Evolutionary conservation across 2,888 invertebrate species (phyloP).

Genomic region (Frankliniella intonsa): DNA sequence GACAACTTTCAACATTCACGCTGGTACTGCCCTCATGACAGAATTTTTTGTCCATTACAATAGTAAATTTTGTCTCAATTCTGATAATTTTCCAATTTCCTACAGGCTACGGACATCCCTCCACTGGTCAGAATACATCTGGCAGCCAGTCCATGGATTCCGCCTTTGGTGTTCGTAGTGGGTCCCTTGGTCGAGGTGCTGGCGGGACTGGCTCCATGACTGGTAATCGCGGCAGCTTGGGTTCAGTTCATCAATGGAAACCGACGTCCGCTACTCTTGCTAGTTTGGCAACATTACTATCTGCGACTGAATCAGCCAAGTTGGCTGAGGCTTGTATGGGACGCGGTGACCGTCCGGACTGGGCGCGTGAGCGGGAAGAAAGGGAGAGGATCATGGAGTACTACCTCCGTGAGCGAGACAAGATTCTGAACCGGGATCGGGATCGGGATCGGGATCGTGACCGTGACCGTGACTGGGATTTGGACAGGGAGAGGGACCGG

Average conservation of each 20-base stretch:
- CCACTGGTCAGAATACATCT: conserved; percentile 50
- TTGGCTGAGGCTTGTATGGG: not conserved
- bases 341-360: conserved; percentile 34
- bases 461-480: not conserved
- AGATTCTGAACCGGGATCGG: not conserved
- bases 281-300: conserved; percentile 61
- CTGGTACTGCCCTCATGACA: conserved; percentile 42
- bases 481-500: not conserved
- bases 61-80: not conserved
- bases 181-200: conserved; percentile 52
- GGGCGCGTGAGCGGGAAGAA: conserved; percentile 38
- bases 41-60: conserved; percentile 31
- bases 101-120: conserved; percentile 47
- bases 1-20: conserved; percentile 53
- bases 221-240: conserved; percentile 75
- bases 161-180: conserved; percentile 51
- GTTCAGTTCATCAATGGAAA: conserved; percentile 70
- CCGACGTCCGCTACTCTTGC: conserved; percentile 81
- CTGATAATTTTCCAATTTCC: not conserved
- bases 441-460: not conserved
- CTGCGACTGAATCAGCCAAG: conserved; percentile 35
- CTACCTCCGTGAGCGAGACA: conserved; percentile 31
- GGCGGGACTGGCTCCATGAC: conserved; percentile 56
- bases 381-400: conserved; percentile 23
- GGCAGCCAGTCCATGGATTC: conserved; percentile 57